Evolutionary conservation across 2,797 vertebrate genomes (phyloP).

Genomic region (Eulemur rubriventer): DNA sequence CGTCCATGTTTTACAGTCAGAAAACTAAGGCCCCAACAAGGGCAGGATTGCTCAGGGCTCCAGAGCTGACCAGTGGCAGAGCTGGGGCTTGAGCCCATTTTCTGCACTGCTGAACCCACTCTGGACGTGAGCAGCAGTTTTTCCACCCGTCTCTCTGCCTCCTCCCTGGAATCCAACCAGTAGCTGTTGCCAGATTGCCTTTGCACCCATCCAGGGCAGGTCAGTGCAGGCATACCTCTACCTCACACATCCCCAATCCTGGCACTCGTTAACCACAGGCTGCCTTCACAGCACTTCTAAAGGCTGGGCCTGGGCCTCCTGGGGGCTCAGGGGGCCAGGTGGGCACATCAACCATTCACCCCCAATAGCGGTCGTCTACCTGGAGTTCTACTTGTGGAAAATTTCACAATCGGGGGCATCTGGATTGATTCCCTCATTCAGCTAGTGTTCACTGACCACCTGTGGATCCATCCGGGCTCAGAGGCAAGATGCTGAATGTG

Average conservation of each 20-base stretch:
- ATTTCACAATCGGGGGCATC: background rate
- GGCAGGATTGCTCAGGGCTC: background rate
- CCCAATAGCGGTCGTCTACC: background rate
- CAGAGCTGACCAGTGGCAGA: background rate
- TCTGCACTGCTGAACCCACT: background rate
- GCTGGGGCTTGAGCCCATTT: background rate
- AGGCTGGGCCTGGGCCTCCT: background rate
- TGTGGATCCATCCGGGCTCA: background rate
- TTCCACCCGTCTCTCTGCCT: background rate
- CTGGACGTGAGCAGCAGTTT: background rate
- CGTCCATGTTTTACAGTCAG: background rate
- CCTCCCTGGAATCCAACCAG: background rate
- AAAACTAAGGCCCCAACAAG: background rate
- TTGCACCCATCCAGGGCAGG: background rate
- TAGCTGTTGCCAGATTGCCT: background rate
- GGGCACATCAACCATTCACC: background rate
- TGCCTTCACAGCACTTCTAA: background rate
- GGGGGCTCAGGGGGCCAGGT: background rate
- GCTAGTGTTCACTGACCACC: background rate
- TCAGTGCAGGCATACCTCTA: background rate
- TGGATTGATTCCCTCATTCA: background rate
- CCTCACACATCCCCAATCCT: background rate
- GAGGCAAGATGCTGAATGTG: background rate
- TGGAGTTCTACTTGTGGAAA: background rate
- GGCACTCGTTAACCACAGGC: background rate